Evolutionary conservation across 2,113 vertebrate genomes (phyloP), one percentile per base, ranked within the genome.

Genomic region (Stegastes partitus): DNA sequence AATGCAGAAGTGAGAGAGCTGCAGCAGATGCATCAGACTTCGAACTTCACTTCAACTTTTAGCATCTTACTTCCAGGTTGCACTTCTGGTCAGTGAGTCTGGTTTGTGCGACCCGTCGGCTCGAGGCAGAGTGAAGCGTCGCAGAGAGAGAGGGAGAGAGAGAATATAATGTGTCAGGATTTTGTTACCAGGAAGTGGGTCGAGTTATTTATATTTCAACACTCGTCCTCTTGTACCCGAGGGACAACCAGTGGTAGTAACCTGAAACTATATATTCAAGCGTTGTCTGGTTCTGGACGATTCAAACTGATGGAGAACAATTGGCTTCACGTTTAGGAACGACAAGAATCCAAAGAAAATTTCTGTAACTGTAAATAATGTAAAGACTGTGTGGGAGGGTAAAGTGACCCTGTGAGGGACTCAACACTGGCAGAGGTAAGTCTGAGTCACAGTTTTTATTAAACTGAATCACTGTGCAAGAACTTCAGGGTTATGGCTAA

Each of bases 181-280:
- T 93, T 86, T 84, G 91, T 94, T 94, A 92, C 93, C 84, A 93
- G 93, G 93, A 95, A 93, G 91, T 94, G 90, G 92, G 92, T 88
- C 90, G 84, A 84, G 91, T 93, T 94, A 94, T 95, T 93, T 94
- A 94, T 95, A 94, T 94, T 95, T 93, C 88, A 95, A 86, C 92
- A 83, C 87, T 79, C 37, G 77, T 90, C 88, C 86, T 88, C 71
- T 68, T 0, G 72, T 66, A 79, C 79, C 81, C 53, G 34, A 74
- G 81, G 66, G 87, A 87, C 80, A 80, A 81, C 68, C 68, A 7
- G 86, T 65, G 74, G 50, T 73, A 62, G 91, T 86, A 93, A 94
- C 87, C 87, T 89, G 90, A 93, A 87, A 87, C 92, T 82, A 83
- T 80, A 84, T 56, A 71, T 82, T 88, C 68, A 85, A 89, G 86